Evolutionary conservation across 2,888 invertebrate genomes (phyloP), one percentile per base, ranked within the genome.

Genomic region (Eustalomyia histrio): DNA sequence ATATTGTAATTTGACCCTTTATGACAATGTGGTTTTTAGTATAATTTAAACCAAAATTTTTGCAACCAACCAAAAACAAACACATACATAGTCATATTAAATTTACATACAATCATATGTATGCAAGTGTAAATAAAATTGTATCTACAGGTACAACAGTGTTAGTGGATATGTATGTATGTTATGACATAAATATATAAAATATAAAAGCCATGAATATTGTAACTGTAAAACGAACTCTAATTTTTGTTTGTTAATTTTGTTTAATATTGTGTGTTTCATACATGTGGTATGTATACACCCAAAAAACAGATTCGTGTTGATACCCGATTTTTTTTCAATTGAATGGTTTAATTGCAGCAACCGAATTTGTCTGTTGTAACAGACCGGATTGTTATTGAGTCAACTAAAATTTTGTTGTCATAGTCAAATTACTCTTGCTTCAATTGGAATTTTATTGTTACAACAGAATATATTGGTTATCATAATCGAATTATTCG

Each of bases 11-110:
- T 76, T 68, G 63, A 82, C 71, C 76, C 76, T 60, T 69, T 74
- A 74, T 80, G 80, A 76, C 69, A 80, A 60, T 76, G 76, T 69
- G 80, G 69, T 76, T 76, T 69, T 58, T n/a, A 55, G 65, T 55
- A 71, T 69, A 74, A 74, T 79, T 68, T 43, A 64, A 71, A 65
- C 43, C 65, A n/a, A 71, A 68, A 60, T 55, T 33, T 69, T 55
- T 43, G 53, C 79, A 69, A 79, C 58, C 65, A 69, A 71, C 64
- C 53, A 60, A 55, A 79, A 55, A 47, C n/a, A 57, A 52, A 21
- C 61, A 21, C 47, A 57, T 6, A 10, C 50, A 68, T 12, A 21
- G 4, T 18, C 16, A 43, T 16, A 39, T 17, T 39, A 12, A 60
- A 55, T n/a, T 24, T 21, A 21, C 21, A 21, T 4, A n/a, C n/a